These are phyloP conservation scores for Griposia aprilina DNA, from an alignment of 2,888 invertebrate genomes.

Conservation along the genomic window DNA sequence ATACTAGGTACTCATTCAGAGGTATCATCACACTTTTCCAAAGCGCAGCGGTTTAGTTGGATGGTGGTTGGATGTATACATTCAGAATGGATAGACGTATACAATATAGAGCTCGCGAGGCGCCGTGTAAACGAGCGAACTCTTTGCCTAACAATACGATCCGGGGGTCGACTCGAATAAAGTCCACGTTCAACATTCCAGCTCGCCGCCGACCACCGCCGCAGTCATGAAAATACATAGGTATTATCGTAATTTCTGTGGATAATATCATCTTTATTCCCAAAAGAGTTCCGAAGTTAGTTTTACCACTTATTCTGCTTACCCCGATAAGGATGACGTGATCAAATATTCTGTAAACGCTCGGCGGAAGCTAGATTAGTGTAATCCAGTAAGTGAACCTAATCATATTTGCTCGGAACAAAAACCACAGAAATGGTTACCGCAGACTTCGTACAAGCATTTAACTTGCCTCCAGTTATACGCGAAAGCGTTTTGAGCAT, in stretches of 20 bases:
- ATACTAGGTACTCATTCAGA: neutral
- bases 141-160: neutral
- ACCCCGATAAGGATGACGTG: constrained; percentile 33
- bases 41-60: neutral
- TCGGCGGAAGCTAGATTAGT: constrained; percentile 54
- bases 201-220: neutral
- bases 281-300: constrained; percentile 6
- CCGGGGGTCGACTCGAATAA: no score
- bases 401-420: constrained; percentile 68
- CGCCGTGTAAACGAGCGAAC: neutral
- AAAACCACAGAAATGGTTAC: constrained; percentile 65
- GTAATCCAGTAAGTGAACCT: constrained; percentile 66
- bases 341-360: constrained; percentile 60
- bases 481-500: constrained; percentile 23
- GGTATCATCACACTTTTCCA: neutral
- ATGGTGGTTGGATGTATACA: neutral
- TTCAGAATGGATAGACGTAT: neutral
- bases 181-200: neutral
- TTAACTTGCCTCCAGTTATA: constrained; percentile 19
- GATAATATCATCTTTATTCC: constrained; percentile 7
- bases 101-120: neutral
- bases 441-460: constrained; percentile 55
- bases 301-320: constrained; percentile 33
- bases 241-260: neutral
- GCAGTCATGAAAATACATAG: neutral